Evolutionary conservation across 2,888 invertebrate species (phyloP), one percentile per base, ranked within the genome.

Genomic region (Ectemnius continuus): DNA sequence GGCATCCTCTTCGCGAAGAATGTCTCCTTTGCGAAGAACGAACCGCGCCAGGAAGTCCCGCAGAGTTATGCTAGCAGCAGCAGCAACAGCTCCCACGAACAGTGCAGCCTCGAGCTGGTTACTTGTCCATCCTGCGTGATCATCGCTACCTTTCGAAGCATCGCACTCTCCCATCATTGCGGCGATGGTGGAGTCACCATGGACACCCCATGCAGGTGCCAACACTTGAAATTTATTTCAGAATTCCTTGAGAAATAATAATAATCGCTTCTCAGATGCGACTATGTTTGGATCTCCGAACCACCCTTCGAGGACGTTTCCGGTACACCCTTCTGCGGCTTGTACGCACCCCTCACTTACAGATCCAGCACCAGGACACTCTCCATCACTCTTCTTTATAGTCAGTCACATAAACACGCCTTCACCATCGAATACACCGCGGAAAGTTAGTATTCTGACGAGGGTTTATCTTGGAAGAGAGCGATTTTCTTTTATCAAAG

Each of bases 111-210:
- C 67, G 95, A 95, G 88, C 91, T 95, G 77, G 93, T 95, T 57
- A 94, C 95, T 2, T 95, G 95, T 86, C 94, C 95, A 0, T 94
- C 94, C 18, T 95, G 95, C 86, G 92, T 95, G 63, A 93, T 94
- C 69, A 90, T 91, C 48, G 87, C 93, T 58, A 91, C 91, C 59
- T 93, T 94, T 81, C 91, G 91, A 86, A 92, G 87, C 14, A 84
- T 92, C 16, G 88, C 90, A 59, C 85, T 92, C 70, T 88, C 90
- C 23, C 91, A 91, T 67, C 88, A 90, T 23, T 91, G 91, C 81
- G 87, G 87, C 48, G 89, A 90, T 36, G 89, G 87, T 13, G 87
- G 88, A 20, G 84, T 88, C 58, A 82, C 84, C 59, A 85, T 90
- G 84, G 90, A 91, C 60, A 89, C 88, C 58, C 91, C 91, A 6